Evolutionary conservation across 2,888 invertebrate species (phyloP).

Genomic region (Pteria penguin): DNA sequence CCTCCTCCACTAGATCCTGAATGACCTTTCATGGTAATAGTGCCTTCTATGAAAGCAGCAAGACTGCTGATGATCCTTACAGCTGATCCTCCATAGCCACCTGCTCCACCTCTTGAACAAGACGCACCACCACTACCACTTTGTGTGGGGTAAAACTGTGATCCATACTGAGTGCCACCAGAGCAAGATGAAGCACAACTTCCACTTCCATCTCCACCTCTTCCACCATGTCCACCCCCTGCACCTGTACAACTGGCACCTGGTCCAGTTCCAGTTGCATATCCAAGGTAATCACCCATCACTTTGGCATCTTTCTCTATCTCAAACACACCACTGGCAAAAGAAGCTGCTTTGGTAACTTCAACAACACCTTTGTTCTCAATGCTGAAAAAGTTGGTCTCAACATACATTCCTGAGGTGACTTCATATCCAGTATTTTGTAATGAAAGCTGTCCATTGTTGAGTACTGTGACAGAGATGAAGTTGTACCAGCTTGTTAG

Average conservation of each 20-base stretch:
- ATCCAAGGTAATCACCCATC: conserved; percentile 51
- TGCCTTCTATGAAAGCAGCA: conserved; percentile 57
- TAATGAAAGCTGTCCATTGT: conserved; percentile 49
- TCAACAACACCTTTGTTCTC: conserved; percentile 48
- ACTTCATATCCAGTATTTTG: conserved; percentile 40
- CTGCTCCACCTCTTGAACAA: conserved; percentile 48
- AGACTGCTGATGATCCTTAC: conserved; percentile 43
- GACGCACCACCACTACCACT: conserved; percentile 67
- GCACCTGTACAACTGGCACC: conserved; percentile 51
- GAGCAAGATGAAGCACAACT: conserved; percentile 14
- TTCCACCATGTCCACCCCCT: conserved; percentile 61
- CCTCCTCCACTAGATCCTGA: conserved; percentile 54
- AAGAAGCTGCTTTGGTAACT: conserved; percentile 35
- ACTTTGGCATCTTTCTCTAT: conserved; percentile 55
- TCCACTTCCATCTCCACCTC: conserved; percentile 55
- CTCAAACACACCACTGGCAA: conserved; percentile 50
- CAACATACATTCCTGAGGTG: conserved; percentile 33
- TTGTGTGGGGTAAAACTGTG: conserved; percentile 41
- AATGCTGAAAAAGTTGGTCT: conserved; percentile 48
- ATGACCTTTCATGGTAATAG: conserved; percentile 51
- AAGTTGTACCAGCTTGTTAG: conserved; percentile 49
- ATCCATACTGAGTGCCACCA: conserved; percentile 41
- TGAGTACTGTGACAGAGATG: conserved; percentile 52
- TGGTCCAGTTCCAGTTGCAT: conserved; percentile 46
- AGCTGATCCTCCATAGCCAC: conserved; percentile 56